phyloP scores from a whole-genome alignment of 2,113 vertebrate species.

The Poeciliopsis retropinna region DNA sequence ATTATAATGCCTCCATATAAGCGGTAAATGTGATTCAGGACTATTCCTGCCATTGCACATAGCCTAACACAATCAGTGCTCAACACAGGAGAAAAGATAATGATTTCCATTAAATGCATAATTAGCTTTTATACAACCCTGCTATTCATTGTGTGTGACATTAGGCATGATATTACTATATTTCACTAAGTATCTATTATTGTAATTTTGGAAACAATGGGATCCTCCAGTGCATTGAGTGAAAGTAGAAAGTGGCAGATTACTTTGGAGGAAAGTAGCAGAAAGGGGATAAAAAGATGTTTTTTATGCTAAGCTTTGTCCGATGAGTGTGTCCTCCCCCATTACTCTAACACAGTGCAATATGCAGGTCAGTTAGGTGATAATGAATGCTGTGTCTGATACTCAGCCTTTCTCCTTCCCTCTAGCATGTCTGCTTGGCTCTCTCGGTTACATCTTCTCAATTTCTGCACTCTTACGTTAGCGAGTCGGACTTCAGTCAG shows the following conservation, averaged over 20 bases:
- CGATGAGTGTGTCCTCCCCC: conserved; percentile 71
- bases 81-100: background rate
- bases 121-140: conserved; percentile 20
- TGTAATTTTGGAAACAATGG: conserved; percentile 29
- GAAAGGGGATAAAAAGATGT: conserved; percentile 50
- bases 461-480: conserved; percentile 25
- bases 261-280: conserved; percentile 48
- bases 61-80: background rate
- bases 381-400: conserved; percentile 75
- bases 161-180: conserved; percentile 1
- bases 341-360: conserved; percentile 73
- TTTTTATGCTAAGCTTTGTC: conserved; percentile 64
- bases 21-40: background rate
- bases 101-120: conserved; percentile 17
- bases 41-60: background rate
- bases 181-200: conserved; percentile 14
- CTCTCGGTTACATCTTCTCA: conserved; percentile 16
- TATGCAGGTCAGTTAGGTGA: conserved; percentile 69
- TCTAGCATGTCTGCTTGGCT: conserved; percentile 38
- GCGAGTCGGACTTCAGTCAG: conserved; percentile 9
- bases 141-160: conserved; percentile 17
- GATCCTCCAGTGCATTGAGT: conserved; percentile 26
- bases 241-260: conserved; percentile 47
- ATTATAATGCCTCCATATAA: background rate
- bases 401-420: conserved; percentile 57